phyloP scores from a whole-genome alignment of 2,888 invertebrate species.

The Tinea semifulvella region DNA sequence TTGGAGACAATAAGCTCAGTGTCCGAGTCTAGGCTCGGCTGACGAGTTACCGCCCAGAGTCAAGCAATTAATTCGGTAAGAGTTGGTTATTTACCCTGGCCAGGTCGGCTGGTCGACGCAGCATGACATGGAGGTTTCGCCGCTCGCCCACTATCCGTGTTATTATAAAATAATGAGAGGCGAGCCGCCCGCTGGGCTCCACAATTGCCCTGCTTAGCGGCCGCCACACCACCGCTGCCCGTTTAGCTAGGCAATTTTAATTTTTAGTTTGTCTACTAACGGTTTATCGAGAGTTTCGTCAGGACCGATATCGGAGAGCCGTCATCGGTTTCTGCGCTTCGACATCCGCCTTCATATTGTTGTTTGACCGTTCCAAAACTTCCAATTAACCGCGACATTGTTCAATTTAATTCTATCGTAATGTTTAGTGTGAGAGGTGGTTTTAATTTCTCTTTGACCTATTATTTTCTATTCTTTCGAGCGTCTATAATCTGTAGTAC shows the following conservation, averaged over 20 bases:
- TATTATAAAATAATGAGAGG: slow-evolving; percentile 67
- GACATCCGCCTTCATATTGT: slow-evolving; percentile 34
- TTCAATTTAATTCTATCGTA: slow-evolving; percentile 2
- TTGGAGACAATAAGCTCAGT: slow-evolving; percentile 7
- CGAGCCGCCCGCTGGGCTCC: slow-evolving; percentile 58
- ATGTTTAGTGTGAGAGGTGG: neutral
- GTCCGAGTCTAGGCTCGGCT: slow-evolving; percentile 25
- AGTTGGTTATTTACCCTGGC: slow-evolving; percentile 43
- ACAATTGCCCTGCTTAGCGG: slow-evolving; percentile 65
- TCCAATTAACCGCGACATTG: slow-evolving; percentile 9
- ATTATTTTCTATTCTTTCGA: neutral
- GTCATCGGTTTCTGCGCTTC: slow-evolving; percentile 36
- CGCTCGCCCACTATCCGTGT: slow-evolving; percentile 49
- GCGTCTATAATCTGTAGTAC: neutral
- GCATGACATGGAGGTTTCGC: slow-evolving; percentile 52
- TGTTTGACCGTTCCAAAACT: slow-evolving; percentile 6
- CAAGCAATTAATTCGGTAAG: slow-evolving; percentile 60
- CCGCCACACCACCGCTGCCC: slow-evolving; percentile 35
- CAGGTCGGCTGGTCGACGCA: slow-evolving; percentile 28
- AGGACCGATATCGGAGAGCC: slow-evolving; percentile 35
- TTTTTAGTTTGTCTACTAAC: slow-evolving; percentile 65
- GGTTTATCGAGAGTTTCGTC: slow-evolving; percentile 44
- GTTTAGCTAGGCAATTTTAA: slow-evolving; percentile 59
- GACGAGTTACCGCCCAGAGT: slow-evolving; percentile 56
- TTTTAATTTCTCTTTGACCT: neutral